Base-by-base conservation (phyloP, 2,113 vertebrate species). In the Vulpes lagopus region DNA sequence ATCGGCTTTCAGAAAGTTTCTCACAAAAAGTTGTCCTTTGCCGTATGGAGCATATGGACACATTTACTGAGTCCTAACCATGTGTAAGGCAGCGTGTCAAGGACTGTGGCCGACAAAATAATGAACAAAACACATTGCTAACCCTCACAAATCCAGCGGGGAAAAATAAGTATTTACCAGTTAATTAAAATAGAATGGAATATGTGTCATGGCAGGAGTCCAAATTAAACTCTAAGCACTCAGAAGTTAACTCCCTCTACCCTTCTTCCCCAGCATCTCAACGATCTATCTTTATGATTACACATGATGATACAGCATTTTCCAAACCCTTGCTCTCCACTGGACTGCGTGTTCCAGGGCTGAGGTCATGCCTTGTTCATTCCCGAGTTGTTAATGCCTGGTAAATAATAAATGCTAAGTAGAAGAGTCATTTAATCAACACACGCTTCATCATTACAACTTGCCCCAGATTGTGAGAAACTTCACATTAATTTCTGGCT, bases 231-330 rank as follows among this genome's bases (percentile, higher is more conserved):
- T 62, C 38, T 19, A 62, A 89, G 27, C 8, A 27, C 64, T 32
- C 35, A n/a, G 20, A 62, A 60, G 69, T 25, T 8, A 83, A 59
- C 27, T 38, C 35, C 62, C 19, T 69, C 74, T 4, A 16, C 30
- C 55, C 5, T 64, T 84, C 85, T 73, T 85, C 35, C 62, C 2
- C 12, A 38, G 74, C 10, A 23, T 10, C 73, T 4, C 38, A n/a
- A 20, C 8, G 51, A 32, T 32, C 38, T 2, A 59, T 32, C 3
- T 88, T 90, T 69, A 27, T 88, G 86, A 89, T 59, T 14, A 93
- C 62, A 86, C 65, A 80, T 8, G 4, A 76, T 91, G 92, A 98
- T 17, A 8, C 14, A 79, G 92, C 94, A 76, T 81, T 95, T 97
- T 74, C 95, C 11, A 1, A 2, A 8, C 8, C 22, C 57, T 20